Evolutionary conservation across 1,140 invertebrate species (phyloP).

Genomic region (Drepana arcuata): DNA sequence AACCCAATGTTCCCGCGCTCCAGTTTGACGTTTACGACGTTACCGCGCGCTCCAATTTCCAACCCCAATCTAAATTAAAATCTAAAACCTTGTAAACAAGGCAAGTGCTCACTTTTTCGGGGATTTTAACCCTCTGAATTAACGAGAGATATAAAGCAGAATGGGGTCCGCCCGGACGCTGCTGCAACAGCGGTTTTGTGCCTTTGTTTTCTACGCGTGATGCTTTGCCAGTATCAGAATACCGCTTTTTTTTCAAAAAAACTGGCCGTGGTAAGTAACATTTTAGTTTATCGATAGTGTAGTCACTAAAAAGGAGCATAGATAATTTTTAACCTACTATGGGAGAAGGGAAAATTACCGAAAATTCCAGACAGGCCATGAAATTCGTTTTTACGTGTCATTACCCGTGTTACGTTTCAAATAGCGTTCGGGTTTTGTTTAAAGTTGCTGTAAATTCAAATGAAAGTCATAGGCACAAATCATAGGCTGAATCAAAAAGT

Average conservation of each 20-base stretch:
- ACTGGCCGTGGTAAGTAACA: too few species aligned
- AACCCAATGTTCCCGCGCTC: conserved; percentile 27
- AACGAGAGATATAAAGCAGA: conserved; percentile 61
- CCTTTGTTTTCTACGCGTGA: conserved; percentile 9
- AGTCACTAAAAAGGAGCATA: too few species aligned
- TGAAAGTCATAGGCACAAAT: neutral
- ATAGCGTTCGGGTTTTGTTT: neutral
- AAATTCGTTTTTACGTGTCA: too few species aligned
- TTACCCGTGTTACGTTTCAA: neutral
- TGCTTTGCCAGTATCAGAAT: too few species aligned
- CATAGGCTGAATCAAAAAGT: neutral
- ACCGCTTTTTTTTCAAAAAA: too few species aligned
- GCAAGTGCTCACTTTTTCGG: conserved; percentile 74
- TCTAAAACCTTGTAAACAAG: conserved; percentile 75
- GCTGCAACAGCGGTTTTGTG: conserved; percentile 32
- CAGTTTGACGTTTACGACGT: conserved; percentile 36
- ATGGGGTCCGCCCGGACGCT: conserved; percentile 30
- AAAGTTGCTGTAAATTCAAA: neutral
- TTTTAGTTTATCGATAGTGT: too few species aligned
- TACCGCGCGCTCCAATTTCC: conserved; percentile 20
- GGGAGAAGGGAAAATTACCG: too few species aligned
- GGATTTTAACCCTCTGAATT: conserved; percentile 71
- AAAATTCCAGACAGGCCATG: too few species aligned
- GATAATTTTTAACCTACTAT: too few species aligned
- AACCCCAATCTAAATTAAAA: conserved; percentile 74